These are phyloP conservation scores for Noctuana brunneofusca DNA, from an alignment of 2,888 invertebrate genomes.

Conservation along the genomic window DNA sequence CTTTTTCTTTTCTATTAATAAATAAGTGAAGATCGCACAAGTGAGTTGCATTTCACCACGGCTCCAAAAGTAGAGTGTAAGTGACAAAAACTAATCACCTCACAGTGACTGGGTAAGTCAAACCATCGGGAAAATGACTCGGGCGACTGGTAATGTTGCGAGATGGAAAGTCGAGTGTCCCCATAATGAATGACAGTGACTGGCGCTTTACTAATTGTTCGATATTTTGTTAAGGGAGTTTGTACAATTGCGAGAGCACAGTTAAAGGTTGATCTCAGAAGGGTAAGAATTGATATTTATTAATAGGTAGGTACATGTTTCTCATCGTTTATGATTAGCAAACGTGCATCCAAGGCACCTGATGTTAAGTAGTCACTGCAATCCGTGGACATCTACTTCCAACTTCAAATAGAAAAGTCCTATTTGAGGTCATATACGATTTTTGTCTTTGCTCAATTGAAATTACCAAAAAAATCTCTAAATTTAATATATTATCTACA, in stretches of 20 bases:
- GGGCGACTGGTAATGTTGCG: slow-evolving; percentile 37
- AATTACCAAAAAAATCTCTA: too few species aligned
- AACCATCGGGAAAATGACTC: slow-evolving; percentile 7
- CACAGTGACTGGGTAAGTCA: slow-evolving; percentile 23
- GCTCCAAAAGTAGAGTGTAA: slow-evolving; percentile 5
- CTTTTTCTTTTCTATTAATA: background rate
- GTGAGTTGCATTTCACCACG: background rate
- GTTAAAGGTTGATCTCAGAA: slow-evolving; percentile 26
- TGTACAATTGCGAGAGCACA: background rate
- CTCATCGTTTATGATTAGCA: too few species aligned
- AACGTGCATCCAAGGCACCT: too few species aligned
- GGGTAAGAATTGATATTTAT: too few species aligned
- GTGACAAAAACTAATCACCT: slow-evolving; percentile 24
- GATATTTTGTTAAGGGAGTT: slow-evolving; percentile 16
- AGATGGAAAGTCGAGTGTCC: slow-evolving; percentile 53
- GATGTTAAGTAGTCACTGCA: too few species aligned
- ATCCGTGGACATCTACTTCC: too few species aligned
- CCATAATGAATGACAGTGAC: slow-evolving; percentile 65
- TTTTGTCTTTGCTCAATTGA: too few species aligned
- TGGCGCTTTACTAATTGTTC: slow-evolving; percentile 56
- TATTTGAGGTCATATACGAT: too few species aligned
- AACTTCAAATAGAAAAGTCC: too few species aligned
- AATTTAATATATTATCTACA: too few species aligned
- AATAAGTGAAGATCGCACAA: background rate
- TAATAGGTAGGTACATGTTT: too few species aligned